Conservation (phyloP, 1,140 invertebrate species). For the Brachionus koreanus region DNA sequence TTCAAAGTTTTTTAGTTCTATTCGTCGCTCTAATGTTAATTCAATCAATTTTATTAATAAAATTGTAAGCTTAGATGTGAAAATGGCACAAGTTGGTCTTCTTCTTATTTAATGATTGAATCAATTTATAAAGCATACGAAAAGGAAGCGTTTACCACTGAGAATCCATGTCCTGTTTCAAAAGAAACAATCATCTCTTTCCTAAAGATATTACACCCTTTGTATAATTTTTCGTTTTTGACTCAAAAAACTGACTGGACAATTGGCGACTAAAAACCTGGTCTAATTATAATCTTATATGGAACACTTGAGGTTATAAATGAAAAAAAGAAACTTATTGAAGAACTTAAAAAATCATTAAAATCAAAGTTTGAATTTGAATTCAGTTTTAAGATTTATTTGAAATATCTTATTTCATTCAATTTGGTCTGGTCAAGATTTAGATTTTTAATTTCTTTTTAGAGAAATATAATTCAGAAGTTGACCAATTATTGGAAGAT, state of each 20-base stretch:
- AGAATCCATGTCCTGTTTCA: background rate
- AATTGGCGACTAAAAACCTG: no score
- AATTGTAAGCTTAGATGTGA: background rate
- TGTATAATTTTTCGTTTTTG: background rate
- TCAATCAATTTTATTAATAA: background rate
- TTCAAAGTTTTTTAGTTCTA: background rate
- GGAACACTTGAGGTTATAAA: background rate
- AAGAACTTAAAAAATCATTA: background rate
- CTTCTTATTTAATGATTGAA: background rate
- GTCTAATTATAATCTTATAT: no score
- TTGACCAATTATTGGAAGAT: background rate
- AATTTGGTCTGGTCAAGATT: background rate
- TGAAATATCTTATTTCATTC: background rate
- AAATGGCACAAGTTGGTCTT: background rate
- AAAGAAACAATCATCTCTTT: background rate
- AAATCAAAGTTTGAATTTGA: background rate
- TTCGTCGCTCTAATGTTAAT: background rate
- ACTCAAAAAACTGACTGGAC: no score
- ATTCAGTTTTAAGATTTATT: background rate
- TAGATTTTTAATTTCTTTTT: background rate
- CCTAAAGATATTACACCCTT: background rate
- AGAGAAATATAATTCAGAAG: background rate
- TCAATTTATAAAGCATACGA: background rate
- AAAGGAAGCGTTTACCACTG: background rate
- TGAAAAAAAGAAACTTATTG: background rate